These are phyloP conservation scores for Ivindomyrus marchei DNA, from an alignment of 2,113 vertebrate species.

Conservation along the genomic window DNA sequence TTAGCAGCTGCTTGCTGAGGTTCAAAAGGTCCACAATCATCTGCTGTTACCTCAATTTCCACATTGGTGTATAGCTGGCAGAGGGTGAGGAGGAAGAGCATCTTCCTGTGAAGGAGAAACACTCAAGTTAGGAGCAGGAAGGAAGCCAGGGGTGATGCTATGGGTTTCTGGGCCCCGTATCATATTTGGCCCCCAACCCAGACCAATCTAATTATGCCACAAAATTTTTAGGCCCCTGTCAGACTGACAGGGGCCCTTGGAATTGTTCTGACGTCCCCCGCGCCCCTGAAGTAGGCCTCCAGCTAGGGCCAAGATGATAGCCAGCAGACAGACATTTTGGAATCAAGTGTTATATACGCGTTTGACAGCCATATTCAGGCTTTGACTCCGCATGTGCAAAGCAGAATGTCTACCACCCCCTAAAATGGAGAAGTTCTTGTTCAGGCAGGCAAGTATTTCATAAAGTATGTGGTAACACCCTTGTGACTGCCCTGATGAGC, in stretches of 20 bases:
- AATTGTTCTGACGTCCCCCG: neutral
- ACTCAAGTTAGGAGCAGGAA: conserved; percentile 18
- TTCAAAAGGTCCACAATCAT: neutral
- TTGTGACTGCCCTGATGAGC: neutral
- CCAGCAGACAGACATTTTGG: neutral
- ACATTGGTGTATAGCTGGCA: conserved; percentile 83
- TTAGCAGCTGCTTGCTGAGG: neutral
- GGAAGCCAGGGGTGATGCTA: neutral
- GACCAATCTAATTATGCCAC: neutral
- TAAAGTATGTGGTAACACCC: neutral
- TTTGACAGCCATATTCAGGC: neutral
- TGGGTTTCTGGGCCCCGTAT: neutral
- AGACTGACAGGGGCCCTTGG: neutral
- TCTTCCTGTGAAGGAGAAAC: conserved; percentile 57
- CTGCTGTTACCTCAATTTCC: conserved; percentile 80
- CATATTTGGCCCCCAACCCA: neutral
- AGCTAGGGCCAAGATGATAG: neutral
- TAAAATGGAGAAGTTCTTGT: neutral
- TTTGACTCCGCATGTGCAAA: neutral
- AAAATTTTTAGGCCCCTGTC: neutral
- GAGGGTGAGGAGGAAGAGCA: conserved; percentile 72
- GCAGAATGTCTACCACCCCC: neutral
- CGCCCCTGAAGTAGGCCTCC: neutral
- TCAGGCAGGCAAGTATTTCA: neutral
- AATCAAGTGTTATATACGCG: neutral